Percentiles rank a stretch among this genome's conserved stretches.
Evolutionary conservation across 2,888 invertebrate species (phyloP).

Genomic region (Oscheius sp.): DNA sequence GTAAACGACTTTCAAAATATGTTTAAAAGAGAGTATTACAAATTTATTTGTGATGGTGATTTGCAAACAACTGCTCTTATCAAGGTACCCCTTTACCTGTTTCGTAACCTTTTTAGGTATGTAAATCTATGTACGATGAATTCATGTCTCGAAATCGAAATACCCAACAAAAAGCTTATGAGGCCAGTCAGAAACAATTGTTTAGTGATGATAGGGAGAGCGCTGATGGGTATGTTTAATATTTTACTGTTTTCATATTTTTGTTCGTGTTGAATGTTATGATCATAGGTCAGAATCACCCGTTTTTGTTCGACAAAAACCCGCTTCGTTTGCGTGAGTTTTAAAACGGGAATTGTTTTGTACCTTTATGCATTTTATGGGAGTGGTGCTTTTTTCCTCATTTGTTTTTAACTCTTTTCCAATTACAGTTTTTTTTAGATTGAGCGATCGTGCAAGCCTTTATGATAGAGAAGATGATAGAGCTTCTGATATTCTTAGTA

Average conservation of each 20-base stretch:
- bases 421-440: slow-evolving; percentile 49
- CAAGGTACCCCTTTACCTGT: slow-evolving; percentile 28
- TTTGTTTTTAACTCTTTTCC: too few species aligned
- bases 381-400: background rate
- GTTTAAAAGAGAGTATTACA: slow-evolving; percentile 49
- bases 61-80: slow-evolving; percentile 37
- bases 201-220: slow-evolving; percentile 67
- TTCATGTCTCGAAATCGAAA: slow-evolving; percentile 31
- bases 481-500: slow-evolving; percentile 33
- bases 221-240: slow-evolving; percentile 57
- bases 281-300: background rate
- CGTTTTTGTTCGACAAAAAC: background rate
- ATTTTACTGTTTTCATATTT: background rate
- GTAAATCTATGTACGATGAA: slow-evolving; percentile 48
- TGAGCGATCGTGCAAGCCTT: slow-evolving; percentile 50
- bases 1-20: slow-evolving; percentile 42
- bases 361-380: background rate
- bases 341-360: too few species aligned
- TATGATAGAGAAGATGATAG: slow-evolving; percentile 41
- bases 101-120: slow-evolving; percentile 26
- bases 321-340: slow-evolving; percentile 1
- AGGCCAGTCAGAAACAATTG: slow-evolving; percentile 49
- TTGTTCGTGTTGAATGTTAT: slow-evolving; percentile 5
- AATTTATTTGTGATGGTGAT: slow-evolving; percentile 40
- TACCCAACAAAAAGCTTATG: slow-evolving; percentile 44